phyloP scores from a whole-genome alignment of 2,888 invertebrate species.

The Amiota communis region DNA sequence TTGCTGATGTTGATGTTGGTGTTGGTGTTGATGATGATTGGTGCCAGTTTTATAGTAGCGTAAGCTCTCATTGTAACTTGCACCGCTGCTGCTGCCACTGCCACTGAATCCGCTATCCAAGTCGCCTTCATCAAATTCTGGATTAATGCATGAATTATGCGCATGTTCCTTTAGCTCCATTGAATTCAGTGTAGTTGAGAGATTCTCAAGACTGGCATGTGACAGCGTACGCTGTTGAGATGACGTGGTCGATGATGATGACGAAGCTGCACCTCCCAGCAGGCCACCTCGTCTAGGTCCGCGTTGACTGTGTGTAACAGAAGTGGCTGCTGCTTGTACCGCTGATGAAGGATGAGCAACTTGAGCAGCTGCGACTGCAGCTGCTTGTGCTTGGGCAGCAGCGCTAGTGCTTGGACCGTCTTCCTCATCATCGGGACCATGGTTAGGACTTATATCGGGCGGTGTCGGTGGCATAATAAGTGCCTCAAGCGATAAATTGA shows the following conservation, averaged over 20 bases:
- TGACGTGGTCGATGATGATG: slow-evolving; percentile 59
- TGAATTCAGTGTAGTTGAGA: slow-evolving; percentile 71
- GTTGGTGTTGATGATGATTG: slow-evolving; percentile 44
- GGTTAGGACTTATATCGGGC: slow-evolving; percentile 73
- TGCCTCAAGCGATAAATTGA: slow-evolving; percentile 90
- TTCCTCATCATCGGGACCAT: slow-evolving; percentile 75
- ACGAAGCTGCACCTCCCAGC: slow-evolving; percentile 64
- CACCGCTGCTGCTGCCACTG: slow-evolving; percentile 83
- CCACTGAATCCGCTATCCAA: slow-evolving; percentile 84
- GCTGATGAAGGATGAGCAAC: neutral
- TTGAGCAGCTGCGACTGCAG: slow-evolving; percentile 27
- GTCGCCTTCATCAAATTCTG: slow-evolving; percentile 75
- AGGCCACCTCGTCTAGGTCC: slow-evolving; percentile 62
- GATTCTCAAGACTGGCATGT: slow-evolving; percentile 71
- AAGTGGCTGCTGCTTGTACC: neutral
- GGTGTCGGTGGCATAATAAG: slow-evolving; percentile 88
- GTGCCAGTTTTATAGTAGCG: slow-evolving; percentile 74
- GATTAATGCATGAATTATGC: slow-evolving; percentile 71
- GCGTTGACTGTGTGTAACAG: slow-evolving; percentile 27
- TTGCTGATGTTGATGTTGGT: slow-evolving; percentile 29
- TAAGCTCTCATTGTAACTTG: slow-evolving; percentile 85
- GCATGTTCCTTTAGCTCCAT: slow-evolving; percentile 72
- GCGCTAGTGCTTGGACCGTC: slow-evolving; percentile 67
- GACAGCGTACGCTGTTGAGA: slow-evolving; percentile 62
- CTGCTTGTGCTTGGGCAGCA: slow-evolving; percentile 35